phyloP scores from a whole-genome alignment of 2,888 invertebrate genomes.

The Apotomis turbidana region DNA sequence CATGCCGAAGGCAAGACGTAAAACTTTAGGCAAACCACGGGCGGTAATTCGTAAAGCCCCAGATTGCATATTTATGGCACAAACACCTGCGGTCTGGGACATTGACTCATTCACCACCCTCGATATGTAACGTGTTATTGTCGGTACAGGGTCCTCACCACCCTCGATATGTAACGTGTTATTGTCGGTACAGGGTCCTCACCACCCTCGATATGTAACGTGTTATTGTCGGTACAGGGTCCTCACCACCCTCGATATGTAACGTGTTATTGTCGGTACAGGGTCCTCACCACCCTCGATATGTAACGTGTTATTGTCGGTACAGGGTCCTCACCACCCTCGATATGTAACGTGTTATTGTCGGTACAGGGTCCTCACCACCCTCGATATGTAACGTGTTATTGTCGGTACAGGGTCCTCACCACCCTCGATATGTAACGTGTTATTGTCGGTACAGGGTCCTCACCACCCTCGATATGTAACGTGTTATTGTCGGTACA shows the following conservation, averaged over 20 bases:
- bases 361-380: constrained; percentile 86
- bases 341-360: too few relatives aligned
- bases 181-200: constrained; percentile 85
- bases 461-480: constrained; percentile 73
- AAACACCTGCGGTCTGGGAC: too few relatives aligned
- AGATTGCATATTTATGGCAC: too few relatives aligned
- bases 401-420: constrained; percentile 85
- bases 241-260: constrained; percentile 73
- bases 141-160: constrained; percentile 86
- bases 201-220: constrained; percentile 48
- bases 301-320: too few relatives aligned
- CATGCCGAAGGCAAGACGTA: too few relatives aligned
- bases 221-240: constrained; percentile 76
- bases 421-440: constrained; percentile 48
- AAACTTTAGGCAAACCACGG: too few relatives aligned
- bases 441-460: constrained; percentile 76
- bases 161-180: too few relatives aligned
- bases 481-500: constrained; percentile 50
- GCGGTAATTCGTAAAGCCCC: too few relatives aligned
- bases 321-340: constrained; percentile 86
- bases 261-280: constrained; percentile 50
- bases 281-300: constrained; percentile 84
- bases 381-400: too few relatives aligned
- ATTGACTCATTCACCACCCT: too few relatives aligned
- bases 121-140: too few relatives aligned